Evolutionary conservation across 2,797 vertebrate genomes (phyloP).

Genomic region (Chrysolophus pictus): DNA sequence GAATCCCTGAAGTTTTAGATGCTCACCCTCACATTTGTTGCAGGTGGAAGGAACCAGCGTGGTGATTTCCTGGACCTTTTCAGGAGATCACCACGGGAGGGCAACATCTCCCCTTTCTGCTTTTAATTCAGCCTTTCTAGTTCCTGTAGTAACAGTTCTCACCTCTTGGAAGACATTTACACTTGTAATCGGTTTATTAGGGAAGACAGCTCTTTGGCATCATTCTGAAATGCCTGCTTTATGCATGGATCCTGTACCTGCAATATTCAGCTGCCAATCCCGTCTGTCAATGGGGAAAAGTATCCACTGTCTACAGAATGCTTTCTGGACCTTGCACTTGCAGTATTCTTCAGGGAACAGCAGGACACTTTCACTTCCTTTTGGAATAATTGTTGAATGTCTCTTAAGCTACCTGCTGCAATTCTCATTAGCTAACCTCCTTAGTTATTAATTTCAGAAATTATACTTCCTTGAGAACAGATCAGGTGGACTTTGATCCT

Average conservation of each 20-base stretch:
- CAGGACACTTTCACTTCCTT: not conserved
- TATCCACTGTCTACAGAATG: not conserved
- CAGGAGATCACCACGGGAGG: not conserved
- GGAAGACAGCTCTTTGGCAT: not conserved
- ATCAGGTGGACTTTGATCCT: not conserved
- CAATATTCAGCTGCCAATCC: not conserved
- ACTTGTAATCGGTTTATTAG: not conserved
- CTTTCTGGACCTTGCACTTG: not conserved
- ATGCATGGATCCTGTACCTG: not conserved
- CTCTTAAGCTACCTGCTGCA: not conserved
- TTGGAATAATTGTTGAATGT: not conserved
- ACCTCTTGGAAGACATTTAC: not conserved
- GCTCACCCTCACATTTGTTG: not conserved
- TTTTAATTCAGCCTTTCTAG: not conserved
- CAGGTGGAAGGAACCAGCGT: not conserved
- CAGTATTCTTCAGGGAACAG: not conserved
- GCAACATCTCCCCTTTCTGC: not conserved
- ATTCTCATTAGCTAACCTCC: not conserved
- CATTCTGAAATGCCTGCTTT: not conserved
- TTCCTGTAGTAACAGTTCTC: not conserved
- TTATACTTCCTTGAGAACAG: not conserved
- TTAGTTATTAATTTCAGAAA: not conserved
- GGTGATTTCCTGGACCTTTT: not conserved
- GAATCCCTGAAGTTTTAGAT: not conserved
- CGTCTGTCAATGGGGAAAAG: not conserved